These are phyloP conservation scores for Phalacrocorax carbo DNA, from an alignment of 2,113 vertebrate species.

Conservation along the genomic window DNA sequence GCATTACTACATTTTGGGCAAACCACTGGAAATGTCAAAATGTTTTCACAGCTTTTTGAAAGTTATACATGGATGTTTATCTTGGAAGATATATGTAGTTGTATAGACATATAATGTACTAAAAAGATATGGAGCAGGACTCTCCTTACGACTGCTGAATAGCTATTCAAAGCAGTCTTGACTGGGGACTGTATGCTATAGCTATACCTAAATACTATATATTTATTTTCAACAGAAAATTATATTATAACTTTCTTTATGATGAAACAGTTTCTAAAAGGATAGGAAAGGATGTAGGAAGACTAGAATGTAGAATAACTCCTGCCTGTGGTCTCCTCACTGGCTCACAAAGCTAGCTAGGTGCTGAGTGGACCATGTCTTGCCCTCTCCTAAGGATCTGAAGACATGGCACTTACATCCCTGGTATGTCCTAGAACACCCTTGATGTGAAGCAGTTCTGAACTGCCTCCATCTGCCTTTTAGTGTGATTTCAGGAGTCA, in stretches of 20 bases:
- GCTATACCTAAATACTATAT: neutral
- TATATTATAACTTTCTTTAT: neutral
- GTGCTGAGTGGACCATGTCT: fast-evolving
- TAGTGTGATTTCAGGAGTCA: neutral
- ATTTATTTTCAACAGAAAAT: neutral
- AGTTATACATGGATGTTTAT: neutral
- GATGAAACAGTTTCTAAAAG: neutral
- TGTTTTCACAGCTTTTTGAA: neutral
- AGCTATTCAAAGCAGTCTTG: neutral
- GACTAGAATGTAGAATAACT: neutral
- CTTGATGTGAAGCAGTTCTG: neutral
- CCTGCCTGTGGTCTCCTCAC: neutral
- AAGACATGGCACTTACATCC: neutral
- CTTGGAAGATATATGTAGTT: neutral
- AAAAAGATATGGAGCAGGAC: neutral
- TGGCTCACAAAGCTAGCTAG: neutral
- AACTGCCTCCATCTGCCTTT: neutral
- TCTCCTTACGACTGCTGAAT: neutral
- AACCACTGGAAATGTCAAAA: neutral
- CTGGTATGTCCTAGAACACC: neutral
- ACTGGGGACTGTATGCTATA: neutral
- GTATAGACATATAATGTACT: neutral
- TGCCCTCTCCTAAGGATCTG: neutral
- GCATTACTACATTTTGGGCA: neutral
- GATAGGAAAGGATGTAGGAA: neutral